phyloP scores from a whole-genome alignment of 2,113 vertebrate genomes.

The Turdus rufiventris region DNA sequence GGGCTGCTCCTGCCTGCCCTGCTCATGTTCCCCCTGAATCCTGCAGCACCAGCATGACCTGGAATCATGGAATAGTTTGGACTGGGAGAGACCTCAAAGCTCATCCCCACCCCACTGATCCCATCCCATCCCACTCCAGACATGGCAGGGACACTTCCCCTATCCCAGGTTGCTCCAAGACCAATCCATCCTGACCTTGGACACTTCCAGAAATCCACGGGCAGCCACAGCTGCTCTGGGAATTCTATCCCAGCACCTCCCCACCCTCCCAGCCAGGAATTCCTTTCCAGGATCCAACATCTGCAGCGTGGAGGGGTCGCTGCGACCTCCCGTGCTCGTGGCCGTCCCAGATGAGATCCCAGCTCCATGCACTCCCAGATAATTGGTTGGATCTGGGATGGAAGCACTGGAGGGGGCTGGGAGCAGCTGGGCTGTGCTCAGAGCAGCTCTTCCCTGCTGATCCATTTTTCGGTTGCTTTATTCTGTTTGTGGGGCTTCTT shows the following conservation, averaged over 20 bases:
- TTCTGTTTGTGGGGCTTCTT: not conserved
- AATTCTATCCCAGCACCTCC: not conserved
- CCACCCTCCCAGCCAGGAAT: not conserved
- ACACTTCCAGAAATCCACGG: not conserved
- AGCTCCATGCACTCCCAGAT: not conserved
- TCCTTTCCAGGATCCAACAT: not conserved
- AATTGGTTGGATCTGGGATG: not conserved
- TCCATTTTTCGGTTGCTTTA: not conserved
- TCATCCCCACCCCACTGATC: accelerated
- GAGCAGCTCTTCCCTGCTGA: not conserved
- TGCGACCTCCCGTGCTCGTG: not conserved
- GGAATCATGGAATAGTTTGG: not conserved
- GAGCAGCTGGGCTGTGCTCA: not conserved
- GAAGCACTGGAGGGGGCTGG: not conserved
- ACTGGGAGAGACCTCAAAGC: not conserved
- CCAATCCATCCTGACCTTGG: too few relatives aligned
- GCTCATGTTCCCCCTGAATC: accelerated
- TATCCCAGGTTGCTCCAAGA: too few relatives aligned
- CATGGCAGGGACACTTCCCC: not conserved
- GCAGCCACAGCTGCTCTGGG: not conserved
- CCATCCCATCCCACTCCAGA: accelerated
- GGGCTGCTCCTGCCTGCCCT: not conserved
- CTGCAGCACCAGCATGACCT: not conserved
- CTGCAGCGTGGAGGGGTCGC: not conserved
- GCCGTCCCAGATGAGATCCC: not conserved